phyloP scores from a whole-genome alignment of 2,888 invertebrate genomes.

The Callyntrura guangdongensis region DNA sequence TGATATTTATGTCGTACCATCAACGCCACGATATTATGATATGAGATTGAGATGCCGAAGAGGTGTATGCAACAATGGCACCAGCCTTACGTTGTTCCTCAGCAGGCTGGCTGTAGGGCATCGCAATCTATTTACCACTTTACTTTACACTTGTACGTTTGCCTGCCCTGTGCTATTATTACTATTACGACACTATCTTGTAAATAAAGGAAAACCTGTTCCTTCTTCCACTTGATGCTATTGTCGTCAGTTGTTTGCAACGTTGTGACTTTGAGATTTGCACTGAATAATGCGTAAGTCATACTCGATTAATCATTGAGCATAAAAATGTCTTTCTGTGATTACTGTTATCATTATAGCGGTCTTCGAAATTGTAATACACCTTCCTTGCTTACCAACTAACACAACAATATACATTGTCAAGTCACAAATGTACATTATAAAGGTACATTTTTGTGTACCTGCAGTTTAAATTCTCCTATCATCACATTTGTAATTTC shows the following conservation, averaged over 20 bases:
- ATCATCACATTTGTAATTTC: not conserved
- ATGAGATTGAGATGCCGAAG: not conserved
- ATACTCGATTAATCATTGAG: constrained; percentile 43
- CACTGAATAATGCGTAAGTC: constrained; percentile 15
- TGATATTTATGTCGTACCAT: not conserved
- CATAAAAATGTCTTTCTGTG: constrained; percentile 43
- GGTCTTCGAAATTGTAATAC: constrained; percentile 27
- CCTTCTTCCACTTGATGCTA: constrained; percentile 45
- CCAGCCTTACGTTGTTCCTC: not conserved
- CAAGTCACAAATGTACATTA: not conserved
- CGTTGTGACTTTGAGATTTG: constrained; percentile 67
- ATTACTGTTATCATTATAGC: constrained; percentile 42
- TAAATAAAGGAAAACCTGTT: constrained; percentile 66
- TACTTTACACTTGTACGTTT: not conserved
- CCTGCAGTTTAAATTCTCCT: not conserved
- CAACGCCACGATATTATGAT: not conserved
- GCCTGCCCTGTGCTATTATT: not conserved
- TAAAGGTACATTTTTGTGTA: not conserved
- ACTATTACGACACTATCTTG: constrained; percentile 35
- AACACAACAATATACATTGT: not conserved
- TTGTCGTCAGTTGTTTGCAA: not conserved
- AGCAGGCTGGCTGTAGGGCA: constrained; percentile 54
- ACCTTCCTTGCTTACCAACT: not conserved
- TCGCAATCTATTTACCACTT: not conserved
- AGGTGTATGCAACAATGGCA: not conserved